Percentiles rank a stretch among this genome's conserved stretches.
Evolutionary conservation across 2,888 invertebrate species (phyloP).

Genomic region (Malthinus seriepunctatus): DNA sequence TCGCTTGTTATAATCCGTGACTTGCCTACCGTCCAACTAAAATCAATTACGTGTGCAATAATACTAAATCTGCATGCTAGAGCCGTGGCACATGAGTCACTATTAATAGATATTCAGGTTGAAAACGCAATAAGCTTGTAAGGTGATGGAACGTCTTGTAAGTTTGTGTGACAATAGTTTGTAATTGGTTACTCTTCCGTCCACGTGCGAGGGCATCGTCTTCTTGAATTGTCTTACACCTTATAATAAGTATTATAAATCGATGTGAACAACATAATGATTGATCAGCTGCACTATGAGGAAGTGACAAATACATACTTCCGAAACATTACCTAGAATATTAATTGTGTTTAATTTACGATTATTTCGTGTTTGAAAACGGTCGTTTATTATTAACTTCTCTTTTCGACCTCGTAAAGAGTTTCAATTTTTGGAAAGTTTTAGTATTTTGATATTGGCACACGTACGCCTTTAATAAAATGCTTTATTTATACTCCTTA

Average conservation of each 20-base stretch:
- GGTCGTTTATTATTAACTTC: no score
- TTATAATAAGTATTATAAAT: constrained; percentile 12
- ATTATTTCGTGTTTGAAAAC: no score
- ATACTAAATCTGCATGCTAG: constrained; percentile 53
- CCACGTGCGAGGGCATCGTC: constrained; percentile 50
- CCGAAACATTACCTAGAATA: constrained; percentile 48
- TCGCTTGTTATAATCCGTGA: constrained; percentile 44
- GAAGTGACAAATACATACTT: constrained; percentile 49
- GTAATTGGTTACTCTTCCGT: constrained; percentile 52
- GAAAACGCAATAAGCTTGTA: constrained; percentile 42
- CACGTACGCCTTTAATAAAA: background rate
- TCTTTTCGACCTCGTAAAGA: no score
- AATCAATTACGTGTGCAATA: constrained; percentile 54
- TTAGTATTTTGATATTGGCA: background rate
- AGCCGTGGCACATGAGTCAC: constrained; percentile 29
- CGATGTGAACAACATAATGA: constrained; percentile 41
- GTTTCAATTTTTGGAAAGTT: no score
- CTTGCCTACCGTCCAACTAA: constrained; percentile 36
- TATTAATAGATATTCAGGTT: constrained; percentile 48
- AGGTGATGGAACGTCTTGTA: constrained; percentile 41
- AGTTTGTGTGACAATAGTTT: constrained; percentile 38
- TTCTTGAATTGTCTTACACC: constrained; percentile 30
- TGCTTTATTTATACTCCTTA: no score
- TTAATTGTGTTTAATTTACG: constrained; percentile 33
- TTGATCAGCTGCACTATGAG: constrained; percentile 46